Evolutionary conservation across 2,888 invertebrate genomes (phyloP), one percentile per base, ranked within the genome.

Genomic region (Piscicola geometra): DNA sequence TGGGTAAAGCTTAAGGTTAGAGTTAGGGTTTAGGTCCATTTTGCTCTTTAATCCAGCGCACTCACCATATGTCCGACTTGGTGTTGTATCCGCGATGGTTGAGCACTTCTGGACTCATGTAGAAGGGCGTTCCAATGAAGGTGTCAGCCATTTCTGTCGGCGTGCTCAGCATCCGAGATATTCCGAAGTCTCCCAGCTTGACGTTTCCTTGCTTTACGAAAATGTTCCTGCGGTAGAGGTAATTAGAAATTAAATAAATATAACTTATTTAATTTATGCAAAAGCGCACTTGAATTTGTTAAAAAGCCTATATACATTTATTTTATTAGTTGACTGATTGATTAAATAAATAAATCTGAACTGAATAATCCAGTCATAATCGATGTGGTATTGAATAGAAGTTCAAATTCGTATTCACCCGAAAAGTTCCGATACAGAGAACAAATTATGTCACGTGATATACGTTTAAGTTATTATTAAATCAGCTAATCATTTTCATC

Each of bases 11-110:
- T n/a, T n/a, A n/a, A n/a, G n/a, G n/a, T n/a, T n/a, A n/a, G n/a
- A n/a, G n/a, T n/a, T n/a, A n/a, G n/a, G n/a, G n/a, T n/a, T n/a
- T n/a, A n/a, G n/a, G n/a, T n/a, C n/a, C n/a, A n/a, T n/a, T n/a
- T n/a, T n/a, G n/a, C n/a, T n/a, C n/a, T n/a, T n/a, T n/a, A n/a
- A n/a, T n/a, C n/a, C n/a, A n/a, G n/a, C n/a, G 33, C 9, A 79
- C 83, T 78, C 77, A 85, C 86, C 86, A 86, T n/a, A 86, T 81
- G 80, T 86, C 86, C 12, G 85, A 85, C 79, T 85, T 85, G 18
- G 85, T 84, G 75, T 86, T 85, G 81, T 86, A 86, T 0, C 86
- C 86, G 77, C 85, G 85, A 79, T 86, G 86, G 80, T 85, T 85
- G 35, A 86, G 81, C 32, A 85, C 85, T 79, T 86, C 86, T 2